These are phyloP conservation scores for Lordiphosa collinella DNA, from an alignment of 1,140 invertebrate genomes.

Conservation along the genomic window DNA sequence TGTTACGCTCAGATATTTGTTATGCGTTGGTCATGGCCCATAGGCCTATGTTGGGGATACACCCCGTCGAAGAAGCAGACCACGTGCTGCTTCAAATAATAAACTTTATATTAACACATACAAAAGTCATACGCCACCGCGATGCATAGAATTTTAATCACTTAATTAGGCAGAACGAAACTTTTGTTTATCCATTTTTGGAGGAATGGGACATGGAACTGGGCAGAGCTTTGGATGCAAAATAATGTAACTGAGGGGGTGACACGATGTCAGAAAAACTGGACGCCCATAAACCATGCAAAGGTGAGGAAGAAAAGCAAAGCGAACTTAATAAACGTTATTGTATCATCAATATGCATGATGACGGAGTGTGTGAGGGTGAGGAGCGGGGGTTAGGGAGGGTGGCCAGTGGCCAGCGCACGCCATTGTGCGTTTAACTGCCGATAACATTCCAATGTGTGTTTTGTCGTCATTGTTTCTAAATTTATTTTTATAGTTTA, in stretches of 20 bases:
- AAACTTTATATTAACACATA: constrained; percentile 78
- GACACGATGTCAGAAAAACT: too few relatives aligned
- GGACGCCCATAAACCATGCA: constrained; percentile 58
- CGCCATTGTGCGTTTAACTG: constrained; percentile 61
- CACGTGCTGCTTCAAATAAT: constrained; percentile 78
- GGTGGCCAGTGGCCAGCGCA: constrained; percentile 41
- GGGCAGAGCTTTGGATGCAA: too few relatives aligned
- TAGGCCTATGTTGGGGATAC: constrained; percentile 34
- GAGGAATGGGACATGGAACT: neutral
- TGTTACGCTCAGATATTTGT: constrained; percentile 73
- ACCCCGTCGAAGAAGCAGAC: constrained; percentile 34
- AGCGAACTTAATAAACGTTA: constrained; percentile 1
- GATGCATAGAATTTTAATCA: constrained; percentile 70
- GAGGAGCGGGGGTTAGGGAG: neutral
- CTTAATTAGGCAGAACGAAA: constrained; percentile 59
- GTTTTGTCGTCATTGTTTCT: constrained; percentile 74
- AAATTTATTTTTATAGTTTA: constrained; percentile 78
- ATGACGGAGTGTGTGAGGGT: constrained; percentile 29
- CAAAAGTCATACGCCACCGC: constrained; percentile 65
- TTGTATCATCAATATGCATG: constrained; percentile 71
- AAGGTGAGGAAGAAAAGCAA: constrained; percentile 25
- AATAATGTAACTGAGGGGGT: constrained; percentile 9
- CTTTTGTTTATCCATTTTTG: constrained; percentile 43
- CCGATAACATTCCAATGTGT: constrained; percentile 68
- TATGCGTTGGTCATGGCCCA: constrained; percentile 49